These are phyloP conservation scores for Mamestra brassicae DNA, from an alignment of 2,888 invertebrate genomes.

Conservation along the genomic window DNA sequence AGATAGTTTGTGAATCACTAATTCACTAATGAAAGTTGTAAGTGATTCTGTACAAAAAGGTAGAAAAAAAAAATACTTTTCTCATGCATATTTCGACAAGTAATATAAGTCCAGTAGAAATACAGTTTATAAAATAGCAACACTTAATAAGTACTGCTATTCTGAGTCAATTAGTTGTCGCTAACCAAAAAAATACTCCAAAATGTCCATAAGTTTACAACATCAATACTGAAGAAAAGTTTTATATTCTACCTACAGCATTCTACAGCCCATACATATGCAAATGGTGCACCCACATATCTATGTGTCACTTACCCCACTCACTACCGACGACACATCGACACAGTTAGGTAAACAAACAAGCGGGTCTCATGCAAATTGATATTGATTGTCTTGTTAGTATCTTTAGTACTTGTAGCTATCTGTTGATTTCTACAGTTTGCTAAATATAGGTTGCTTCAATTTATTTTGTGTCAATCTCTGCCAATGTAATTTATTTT, in stretches of 20 bases:
- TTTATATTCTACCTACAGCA: not conserved
- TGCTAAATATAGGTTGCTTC: not conserved
- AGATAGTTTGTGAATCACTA: not conserved
- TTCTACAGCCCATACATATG: slow-evolving; percentile 1
- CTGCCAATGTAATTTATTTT: no score
- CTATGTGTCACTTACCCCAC: slow-evolving; percentile 48
- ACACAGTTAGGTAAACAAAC: slow-evolving; percentile 44
- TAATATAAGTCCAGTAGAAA: no score
- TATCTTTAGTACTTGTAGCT: slow-evolving; percentile 12
- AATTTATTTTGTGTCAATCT: not conserved
- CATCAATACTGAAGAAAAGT: not conserved
- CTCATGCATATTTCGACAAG: no score
- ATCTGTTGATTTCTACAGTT: not conserved
- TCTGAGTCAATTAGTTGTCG: no score
- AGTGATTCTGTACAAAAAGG: no score
- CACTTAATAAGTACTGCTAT: no score
- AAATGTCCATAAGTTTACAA: not conserved
- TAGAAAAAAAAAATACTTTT: no score
- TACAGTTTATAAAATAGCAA: no score
- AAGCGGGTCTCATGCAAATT: slow-evolving; percentile 43
- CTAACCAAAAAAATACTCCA: not conserved
- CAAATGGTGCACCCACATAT: slow-evolving; percentile 50
- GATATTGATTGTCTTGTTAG: slow-evolving; percentile 50
- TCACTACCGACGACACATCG: slow-evolving; percentile 12
- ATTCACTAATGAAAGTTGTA: not conserved